These are phyloP conservation scores for Parthenolecanium corni DNA, from an alignment of 2,888 invertebrate genomes.

Conservation along the genomic window DNA sequence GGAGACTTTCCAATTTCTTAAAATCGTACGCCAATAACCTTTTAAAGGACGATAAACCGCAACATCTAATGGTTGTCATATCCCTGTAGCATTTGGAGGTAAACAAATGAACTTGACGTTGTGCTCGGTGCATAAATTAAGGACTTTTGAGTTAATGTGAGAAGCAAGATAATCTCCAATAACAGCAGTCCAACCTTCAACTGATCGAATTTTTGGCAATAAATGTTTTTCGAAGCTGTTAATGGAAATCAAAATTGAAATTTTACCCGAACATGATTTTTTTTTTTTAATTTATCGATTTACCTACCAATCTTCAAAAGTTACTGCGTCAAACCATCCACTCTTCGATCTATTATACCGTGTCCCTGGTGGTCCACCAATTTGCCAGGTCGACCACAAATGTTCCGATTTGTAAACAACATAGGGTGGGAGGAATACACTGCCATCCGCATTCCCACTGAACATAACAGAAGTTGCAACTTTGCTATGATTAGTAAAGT, in stretches of 20 bases:
- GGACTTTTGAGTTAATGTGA: neutral
- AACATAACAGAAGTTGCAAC: slow-evolving; percentile 31
- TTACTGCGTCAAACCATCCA: slow-evolving; percentile 30
- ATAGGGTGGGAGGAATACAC: slow-evolving; percentile 31
- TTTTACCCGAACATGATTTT: too few species aligned
- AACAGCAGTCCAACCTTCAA: neutral
- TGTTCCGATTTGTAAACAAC: slow-evolving; percentile 31
- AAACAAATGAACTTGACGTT: neutral
- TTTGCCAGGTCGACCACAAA: slow-evolving; percentile 31
- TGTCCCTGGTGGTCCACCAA: slow-evolving; percentile 22
- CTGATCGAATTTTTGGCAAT: neutral
- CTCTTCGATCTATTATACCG: slow-evolving; percentile 37
- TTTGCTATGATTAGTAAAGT: slow-evolving; percentile 35
- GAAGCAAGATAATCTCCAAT: slow-evolving; percentile 1
- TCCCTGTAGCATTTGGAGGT: neutral
- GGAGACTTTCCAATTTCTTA: slow-evolving; percentile 2
- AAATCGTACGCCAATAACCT: neutral
- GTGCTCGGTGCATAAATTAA: neutral
- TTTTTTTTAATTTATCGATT: neutral
- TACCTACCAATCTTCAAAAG: neutral
- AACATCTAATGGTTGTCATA: slow-evolving; percentile 8
- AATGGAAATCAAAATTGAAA: too few species aligned
- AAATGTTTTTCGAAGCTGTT: slow-evolving; percentile 1
- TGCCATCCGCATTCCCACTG: slow-evolving; percentile 31
- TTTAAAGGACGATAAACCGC: neutral